phyloP scores from a whole-genome alignment of 1,140 invertebrate species.

The Zaprionus nigranus region DNA sequence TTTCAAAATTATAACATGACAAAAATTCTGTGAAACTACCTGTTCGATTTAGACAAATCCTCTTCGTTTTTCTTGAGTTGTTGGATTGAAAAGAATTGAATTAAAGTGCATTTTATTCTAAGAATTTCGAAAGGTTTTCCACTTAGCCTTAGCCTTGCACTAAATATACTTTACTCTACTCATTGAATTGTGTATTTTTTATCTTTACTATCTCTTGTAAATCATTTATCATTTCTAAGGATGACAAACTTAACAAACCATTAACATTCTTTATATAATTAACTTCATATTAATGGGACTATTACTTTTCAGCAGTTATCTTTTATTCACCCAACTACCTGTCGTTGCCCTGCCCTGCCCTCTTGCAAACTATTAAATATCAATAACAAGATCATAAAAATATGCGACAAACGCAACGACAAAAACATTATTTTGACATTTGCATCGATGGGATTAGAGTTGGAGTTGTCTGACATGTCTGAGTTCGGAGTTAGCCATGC shows the following conservation, averaged over 20 bases:
- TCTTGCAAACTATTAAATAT: constrained; percentile 53
- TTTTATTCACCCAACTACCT: constrained; percentile 14
- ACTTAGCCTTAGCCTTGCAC: no score
- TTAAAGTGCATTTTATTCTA: no score
- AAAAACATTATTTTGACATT: constrained; percentile 69
- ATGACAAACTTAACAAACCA: background rate
- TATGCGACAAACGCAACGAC: constrained; percentile 45
- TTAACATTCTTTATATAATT: background rate
- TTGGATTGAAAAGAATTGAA: background rate
- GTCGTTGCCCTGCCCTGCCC: background rate
- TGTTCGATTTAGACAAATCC: background rate
- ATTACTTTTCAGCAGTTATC: background rate
- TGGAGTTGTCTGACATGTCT: background rate
- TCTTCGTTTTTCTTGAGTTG: background rate
- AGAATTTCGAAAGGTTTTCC: no score
- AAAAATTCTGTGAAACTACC: background rate
- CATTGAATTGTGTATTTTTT: no score
- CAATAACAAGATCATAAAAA: constrained; percentile 70
- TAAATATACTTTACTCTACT: no score
- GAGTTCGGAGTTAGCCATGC: constrained; percentile 3
- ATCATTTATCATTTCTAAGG: background rate
- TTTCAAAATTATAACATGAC: no score
- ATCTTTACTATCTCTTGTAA: no score
- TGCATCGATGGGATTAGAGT: constrained; percentile 43
- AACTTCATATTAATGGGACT: background rate